phyloP scores from a whole-genome alignment of 2,797 vertebrate genomes.

The Nasua narica region DNA sequence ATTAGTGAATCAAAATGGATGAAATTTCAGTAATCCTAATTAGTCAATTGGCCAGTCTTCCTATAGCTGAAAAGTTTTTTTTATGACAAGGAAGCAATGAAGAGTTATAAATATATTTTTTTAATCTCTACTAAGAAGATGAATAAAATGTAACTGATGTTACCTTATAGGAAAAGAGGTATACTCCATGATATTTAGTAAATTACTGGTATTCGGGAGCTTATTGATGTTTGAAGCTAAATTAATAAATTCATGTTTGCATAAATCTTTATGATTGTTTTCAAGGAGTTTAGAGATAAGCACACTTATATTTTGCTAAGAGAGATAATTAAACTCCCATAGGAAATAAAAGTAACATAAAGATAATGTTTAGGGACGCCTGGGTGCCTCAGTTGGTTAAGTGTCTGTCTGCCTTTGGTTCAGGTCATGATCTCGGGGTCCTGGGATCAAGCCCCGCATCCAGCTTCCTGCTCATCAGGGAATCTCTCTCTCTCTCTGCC shows the following conservation, averaged over 20 bases:
- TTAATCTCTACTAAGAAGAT: not conserved
- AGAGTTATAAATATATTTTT: not conserved
- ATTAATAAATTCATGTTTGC: conserved; percentile 14
- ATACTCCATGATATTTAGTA: not conserved
- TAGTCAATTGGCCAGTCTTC: not conserved
- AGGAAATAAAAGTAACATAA: not conserved
- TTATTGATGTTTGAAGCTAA: not conserved
- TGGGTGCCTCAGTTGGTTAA: not conserved
- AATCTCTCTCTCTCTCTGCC: not conserved
- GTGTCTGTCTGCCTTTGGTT: not conserved
- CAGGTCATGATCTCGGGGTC: not conserved
- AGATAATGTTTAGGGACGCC: not conserved
- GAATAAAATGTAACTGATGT: not conserved
- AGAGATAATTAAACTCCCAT: not conserved
- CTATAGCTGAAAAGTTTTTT: not conserved
- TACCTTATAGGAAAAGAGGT: not conserved
- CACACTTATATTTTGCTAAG: not conserved
- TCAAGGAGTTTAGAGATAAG: conserved; percentile 6
- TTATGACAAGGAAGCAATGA: not conserved
- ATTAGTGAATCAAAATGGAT: conserved; percentile 3
- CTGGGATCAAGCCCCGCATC: not conserved
- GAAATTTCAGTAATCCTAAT: not conserved
- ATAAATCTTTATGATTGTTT: conserved; percentile 3
- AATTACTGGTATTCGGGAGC: not conserved
- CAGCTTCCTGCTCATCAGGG: not conserved